A percentile compares a stretch with the other conserved stretches of the same genome.
These are phyloP conservation scores for Clunio marinus DNA, from an alignment of 2,888 invertebrate species.

Conservation along the genomic window DNA sequence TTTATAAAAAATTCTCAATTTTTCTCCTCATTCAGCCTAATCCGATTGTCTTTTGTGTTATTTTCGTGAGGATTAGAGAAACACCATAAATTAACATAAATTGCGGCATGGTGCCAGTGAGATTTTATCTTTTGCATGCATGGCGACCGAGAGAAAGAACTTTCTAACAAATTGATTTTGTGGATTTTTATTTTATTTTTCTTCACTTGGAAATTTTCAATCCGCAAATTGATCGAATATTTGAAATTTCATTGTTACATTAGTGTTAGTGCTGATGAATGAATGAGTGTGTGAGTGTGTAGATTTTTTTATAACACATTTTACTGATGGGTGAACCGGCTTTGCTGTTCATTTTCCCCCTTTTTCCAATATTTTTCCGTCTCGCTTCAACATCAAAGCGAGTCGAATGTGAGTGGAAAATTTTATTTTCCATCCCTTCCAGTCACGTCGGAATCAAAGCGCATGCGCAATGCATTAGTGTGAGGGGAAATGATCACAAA, in stretches of 20 bases:
- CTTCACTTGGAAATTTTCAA: no score
- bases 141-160: neutral
- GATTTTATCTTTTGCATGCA: neutral
- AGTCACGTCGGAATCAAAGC: neutral
- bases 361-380: neutral
- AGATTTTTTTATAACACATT: neutral
- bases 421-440: neutral
- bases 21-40: neutral
- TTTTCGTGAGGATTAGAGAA: slow-evolving; percentile 15
- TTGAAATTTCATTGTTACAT: neutral
- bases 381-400: neutral
- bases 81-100: slow-evolving; percentile 32
- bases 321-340: neutral
- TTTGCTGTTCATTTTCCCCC: slow-evolving; percentile 18
- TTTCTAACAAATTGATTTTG: neutral
- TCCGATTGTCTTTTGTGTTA: slow-evolving; percentile 4
- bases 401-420: neutral
- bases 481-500: neutral
- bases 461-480: neutral
- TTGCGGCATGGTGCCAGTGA: slow-evolving; percentile 26
- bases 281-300: neutral
- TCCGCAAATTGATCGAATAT: neutral
- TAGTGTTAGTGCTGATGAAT: no score
- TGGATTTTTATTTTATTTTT: no score
- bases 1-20: no score